These are phyloP conservation scores for Cetoscarus ocellatus DNA, from an alignment of 2,797 vertebrate genomes.

Conservation along the genomic window DNA sequence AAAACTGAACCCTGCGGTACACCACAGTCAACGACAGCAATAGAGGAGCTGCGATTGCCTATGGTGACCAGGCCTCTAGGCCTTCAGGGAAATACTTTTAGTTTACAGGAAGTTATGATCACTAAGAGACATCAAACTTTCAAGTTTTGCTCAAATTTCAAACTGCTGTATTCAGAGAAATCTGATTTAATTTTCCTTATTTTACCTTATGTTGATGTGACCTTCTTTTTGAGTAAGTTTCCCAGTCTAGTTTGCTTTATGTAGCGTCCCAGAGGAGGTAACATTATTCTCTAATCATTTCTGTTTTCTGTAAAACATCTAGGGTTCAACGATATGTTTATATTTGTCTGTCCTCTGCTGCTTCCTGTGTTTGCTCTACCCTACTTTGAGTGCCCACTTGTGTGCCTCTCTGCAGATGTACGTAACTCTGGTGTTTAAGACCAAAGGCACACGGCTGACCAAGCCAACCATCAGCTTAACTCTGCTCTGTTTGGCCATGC, in stretches of 20 bases:
- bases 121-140: background rate
- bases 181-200: no score
- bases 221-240: no score
- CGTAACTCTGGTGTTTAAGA: conserved; percentile 89
- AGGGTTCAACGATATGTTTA: background rate
- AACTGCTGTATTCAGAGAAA: no score
- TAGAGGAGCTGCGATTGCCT: no score
- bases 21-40: background rate
- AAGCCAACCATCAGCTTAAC: conserved; percentile 91
- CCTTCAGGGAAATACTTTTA: background rate
- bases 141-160: background rate
- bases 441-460: conserved; percentile 92
- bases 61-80: background rate
- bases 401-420: conserved; percentile 87
- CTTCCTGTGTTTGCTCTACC: conserved; percentile 25
- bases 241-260: no score
- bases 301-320: background rate
- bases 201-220: no score
- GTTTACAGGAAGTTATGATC: no score
- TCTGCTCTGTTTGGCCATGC: conserved; percentile 88
- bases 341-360: conserved; percentile 16
- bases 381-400: conserved; percentile 36
- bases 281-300: background rate
- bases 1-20: no score
- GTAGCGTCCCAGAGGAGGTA: no score